Evolutionary conservation across 64 coral and sea anemone species (phyloP), one percentile per base, ranked within the genome.

Genomic region (Dendrophyllia cribrosa): DNA sequence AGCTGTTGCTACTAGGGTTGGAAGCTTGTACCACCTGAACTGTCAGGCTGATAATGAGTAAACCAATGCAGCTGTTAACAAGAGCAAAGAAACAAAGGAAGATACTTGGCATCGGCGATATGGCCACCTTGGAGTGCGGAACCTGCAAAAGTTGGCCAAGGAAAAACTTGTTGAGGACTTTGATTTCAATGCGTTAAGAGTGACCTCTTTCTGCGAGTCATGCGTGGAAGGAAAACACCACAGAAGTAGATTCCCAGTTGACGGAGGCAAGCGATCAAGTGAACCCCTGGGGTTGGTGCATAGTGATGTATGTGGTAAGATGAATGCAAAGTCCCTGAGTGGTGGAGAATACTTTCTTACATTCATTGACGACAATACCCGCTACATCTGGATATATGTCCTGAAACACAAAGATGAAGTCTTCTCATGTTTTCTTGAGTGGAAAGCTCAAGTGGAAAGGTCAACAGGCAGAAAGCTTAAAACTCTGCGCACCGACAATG

Each of bases 291-390:
- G 79, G 4, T 43, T 95, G 43, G 83, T 91, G 4, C 89, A 91
- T 52, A 88, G 78, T 59, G 94, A 91, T 17, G 51, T 88, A 13
- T 91, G 81, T 68, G 75, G 88, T 44, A 87, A 74, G 51, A 87
- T 91, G 55, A 45, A 58, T 43, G 77, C 75, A 0, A 88, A 82
- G 46, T 82, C 88, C 21, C 12, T 75, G 9, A 58, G 87, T 43
- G 83, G 21, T 59, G 59, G 59, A 20, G 75, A 93, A 44, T 91
- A 91, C 55, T 95, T 88, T 66, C 43, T 95, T 17, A 88, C 89
- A 3, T 88, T 91, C 21, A 90, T 86, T 15, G 80, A 90, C 77
- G 87, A 86, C 25, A 77, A 95, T 13, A 95, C 80, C 47, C 93
- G 9, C 43, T 73, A 73, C 16, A 34, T 73, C 6, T 73, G 25